Base-by-base conservation (phyloP, 2,797 vertebrate genomes). In the Carduelis carduelis region DNA sequence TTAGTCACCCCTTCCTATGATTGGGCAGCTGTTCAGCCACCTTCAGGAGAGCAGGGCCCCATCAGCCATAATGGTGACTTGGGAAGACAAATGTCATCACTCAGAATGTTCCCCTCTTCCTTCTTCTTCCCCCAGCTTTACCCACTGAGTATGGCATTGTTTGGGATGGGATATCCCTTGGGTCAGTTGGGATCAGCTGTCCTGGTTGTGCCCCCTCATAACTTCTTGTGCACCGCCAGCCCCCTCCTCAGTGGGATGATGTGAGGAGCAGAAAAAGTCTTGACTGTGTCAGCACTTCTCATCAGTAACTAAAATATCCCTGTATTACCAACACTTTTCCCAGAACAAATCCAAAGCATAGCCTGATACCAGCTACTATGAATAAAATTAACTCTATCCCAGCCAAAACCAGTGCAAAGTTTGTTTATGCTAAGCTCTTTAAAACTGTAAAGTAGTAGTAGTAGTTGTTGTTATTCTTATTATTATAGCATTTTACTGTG, bases 51-150 rank as follows among this genome's bases (percentile, higher is more conserved):
- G 14, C 28, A n/a, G 28, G 14, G 77, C 12, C 43, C 46, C 52
- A 59, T 43, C 52, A 60, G 6, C 5, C 12, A 6, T 14, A 22
- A n/a, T 32, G 20, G 22, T 49, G 14, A 28, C 5, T 37, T 55
- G 20, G 52, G 52, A 65, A 55, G 46, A 26, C 27, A 60, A 37
- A 13, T 0, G 0, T 12, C 9, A 19, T 47, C 32, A 22, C 32
- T 43, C 39, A 7, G 22, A 37, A n/a, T 19, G 18, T 21, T 56
- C 3, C 7, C 6, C 20, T 2, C 14, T 59, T 53, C 57, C 34
- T 37, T 59, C 27, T 70, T 64, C 39, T 53, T 53, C 8, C 14
- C 21, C 28, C 35, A 43, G 32, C 10, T 87, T 70, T 71, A 43
- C 34, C 14, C 7, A 21, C 32, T 43, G 28, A 65, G 27, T 39